Evolutionary conservation across 1,140 invertebrate species (phyloP).

Genomic region (Tetraneura akinire): DNA sequence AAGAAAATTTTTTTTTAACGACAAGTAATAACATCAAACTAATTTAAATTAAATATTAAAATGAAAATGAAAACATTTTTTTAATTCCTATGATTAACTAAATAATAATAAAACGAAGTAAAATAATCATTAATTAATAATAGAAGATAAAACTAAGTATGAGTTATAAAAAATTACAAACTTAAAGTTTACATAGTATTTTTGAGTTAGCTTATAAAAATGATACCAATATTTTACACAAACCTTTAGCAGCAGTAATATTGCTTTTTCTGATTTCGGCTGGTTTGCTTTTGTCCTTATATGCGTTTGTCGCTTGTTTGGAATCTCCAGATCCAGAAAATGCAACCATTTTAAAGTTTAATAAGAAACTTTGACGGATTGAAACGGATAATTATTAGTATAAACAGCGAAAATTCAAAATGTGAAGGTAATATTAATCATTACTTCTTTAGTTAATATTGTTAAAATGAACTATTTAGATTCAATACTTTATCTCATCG

Average conservation of each 20-base stretch:
- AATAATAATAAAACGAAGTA: background rate
- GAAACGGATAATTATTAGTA: too few species aligned
- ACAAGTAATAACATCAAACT: background rate
- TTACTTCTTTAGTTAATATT: too few species aligned
- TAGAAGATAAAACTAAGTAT: too few species aligned
- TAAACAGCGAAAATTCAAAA: slow-evolving; percentile 21
- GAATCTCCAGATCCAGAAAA: slow-evolving; percentile 49
- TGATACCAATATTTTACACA: background rate
- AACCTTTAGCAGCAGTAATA: slow-evolving; percentile 97
- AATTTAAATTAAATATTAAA: background rate
- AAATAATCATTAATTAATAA: too few species aligned
- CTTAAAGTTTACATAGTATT: too few species aligned
- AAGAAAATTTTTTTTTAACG: background rate
- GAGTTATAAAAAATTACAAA: too few species aligned
- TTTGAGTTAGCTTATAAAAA: too few species aligned
- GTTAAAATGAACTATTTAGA: too few species aligned
- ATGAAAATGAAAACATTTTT: background rate
- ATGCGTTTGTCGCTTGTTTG: slow-evolving; percentile 44
- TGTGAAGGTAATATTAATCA: background rate
- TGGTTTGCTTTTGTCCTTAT: slow-evolving; percentile 53
- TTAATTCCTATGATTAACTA: background rate
- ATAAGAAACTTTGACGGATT: background rate
- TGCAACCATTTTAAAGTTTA: slow-evolving; percentile 4
- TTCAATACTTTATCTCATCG: too few species aligned
- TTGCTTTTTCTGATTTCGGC: slow-evolving; percentile 68